phyloP scores from a whole-genome alignment of 2,888 invertebrate genomes.

The Yponomeuta evonymella region DNA sequence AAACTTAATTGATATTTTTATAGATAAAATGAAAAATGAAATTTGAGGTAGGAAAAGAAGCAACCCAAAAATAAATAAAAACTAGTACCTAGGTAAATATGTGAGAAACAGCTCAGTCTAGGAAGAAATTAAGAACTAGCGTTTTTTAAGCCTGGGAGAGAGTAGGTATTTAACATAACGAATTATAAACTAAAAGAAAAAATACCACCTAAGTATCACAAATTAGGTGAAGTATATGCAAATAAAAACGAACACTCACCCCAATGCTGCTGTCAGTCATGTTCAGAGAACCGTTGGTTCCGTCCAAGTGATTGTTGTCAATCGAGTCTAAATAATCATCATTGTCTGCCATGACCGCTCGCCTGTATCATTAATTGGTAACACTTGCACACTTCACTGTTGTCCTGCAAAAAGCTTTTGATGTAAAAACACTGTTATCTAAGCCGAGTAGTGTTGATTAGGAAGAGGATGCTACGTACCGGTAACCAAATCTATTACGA shows the following conservation, averaged over 20 bases:
- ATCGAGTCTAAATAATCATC: slow-evolving; percentile 71
- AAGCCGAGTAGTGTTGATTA: slow-evolving; percentile 30
- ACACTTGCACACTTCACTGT: slow-evolving; percentile 36
- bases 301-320: slow-evolving; percentile 76
- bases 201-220: background rate
- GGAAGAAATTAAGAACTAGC: too few relatives aligned
- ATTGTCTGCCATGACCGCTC: slow-evolving; percentile 68
- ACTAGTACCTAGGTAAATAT: too few relatives aligned
- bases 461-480: slow-evolving; percentile 57
- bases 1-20: too few relatives aligned
- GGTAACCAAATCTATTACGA: slow-evolving; percentile 65
- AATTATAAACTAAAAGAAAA: too few relatives aligned
- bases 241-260: slow-evolving; percentile 42
- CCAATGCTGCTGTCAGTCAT: slow-evolving; percentile 70
- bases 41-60: too few relatives aligned
- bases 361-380: slow-evolving; percentile 41
- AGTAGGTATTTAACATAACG: too few relatives aligned
- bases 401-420: slow-evolving; percentile 36
- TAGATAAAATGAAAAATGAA: too few relatives aligned
- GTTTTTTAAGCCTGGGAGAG: too few relatives aligned
- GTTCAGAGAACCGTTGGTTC: slow-evolving; percentile 77
- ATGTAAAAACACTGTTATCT: slow-evolving; percentile 22
- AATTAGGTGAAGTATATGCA: background rate
- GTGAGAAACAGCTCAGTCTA: too few relatives aligned
- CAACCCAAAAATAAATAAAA: too few relatives aligned